Conservation (phyloP, 1,140 invertebrate species). For the Adoxophyes honmai region DNA sequence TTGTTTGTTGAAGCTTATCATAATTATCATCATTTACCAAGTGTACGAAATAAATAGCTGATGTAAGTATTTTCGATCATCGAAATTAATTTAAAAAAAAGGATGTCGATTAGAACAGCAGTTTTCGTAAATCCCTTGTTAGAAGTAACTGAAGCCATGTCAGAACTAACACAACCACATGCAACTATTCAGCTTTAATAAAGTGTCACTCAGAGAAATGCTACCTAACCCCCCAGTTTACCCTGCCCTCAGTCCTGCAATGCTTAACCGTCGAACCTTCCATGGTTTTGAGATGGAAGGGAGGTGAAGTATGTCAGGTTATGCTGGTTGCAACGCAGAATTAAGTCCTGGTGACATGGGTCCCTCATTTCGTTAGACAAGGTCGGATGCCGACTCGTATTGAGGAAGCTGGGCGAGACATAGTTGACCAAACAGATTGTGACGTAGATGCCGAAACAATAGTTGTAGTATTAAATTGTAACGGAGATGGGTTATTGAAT, state of each 20-base stretch:
- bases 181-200: constrained; percentile 4
- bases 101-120: too few species aligned
- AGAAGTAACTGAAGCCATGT: not conserved
- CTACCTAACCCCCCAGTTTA: not conserved
- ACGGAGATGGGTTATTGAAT: too few species aligned
- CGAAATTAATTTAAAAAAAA: too few species aligned
- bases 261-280: not conserved
- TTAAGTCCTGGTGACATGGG: constrained; percentile 12
- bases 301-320: not conserved
- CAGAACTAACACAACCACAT: constrained; percentile 4
- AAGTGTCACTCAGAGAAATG: not conserved
- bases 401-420: not conserved
- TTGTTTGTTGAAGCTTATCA: too few species aligned
- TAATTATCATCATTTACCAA: too few species aligned
- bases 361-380: constrained; percentile 7
- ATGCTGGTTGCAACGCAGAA: constrained; percentile 1
- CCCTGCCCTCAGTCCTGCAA: not conserved
- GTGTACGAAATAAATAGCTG: too few species aligned
- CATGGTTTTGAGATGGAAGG: not conserved
- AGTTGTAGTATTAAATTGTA: too few species aligned
- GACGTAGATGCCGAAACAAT: too few species aligned
- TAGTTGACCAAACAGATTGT: too few species aligned
- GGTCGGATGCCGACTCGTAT: not conserved
- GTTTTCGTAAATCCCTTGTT: too few species aligned
- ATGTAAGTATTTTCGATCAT: too few species aligned